Conservation (phyloP, 2,113 vertebrate species). For the Stegostoma tigrinum region DNA sequence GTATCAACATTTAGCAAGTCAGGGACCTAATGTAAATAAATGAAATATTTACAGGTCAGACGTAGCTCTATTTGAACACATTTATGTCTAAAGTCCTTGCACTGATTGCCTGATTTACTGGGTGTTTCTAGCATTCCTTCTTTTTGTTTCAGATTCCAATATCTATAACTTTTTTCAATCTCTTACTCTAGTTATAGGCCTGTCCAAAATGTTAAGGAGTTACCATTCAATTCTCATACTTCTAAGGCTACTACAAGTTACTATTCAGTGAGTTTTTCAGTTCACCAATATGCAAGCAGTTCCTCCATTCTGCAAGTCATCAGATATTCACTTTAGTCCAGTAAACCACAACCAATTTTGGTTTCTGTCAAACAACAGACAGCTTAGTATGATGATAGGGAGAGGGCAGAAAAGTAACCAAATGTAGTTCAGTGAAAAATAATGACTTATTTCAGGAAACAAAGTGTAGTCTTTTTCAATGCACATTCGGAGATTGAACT, state of each 20-base stretch:
- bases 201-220: background rate
- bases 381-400: background rate
- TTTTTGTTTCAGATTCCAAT: background rate
- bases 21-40: background rate
- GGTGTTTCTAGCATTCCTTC: background rate
- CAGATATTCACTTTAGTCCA: background rate
- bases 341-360: background rate
- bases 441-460: background rate
- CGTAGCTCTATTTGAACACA: background rate
- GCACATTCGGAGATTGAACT: background rate
- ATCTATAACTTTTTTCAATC: background rate
- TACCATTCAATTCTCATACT: background rate
- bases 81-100: background rate
- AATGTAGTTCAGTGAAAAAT: background rate
- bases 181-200: background rate
- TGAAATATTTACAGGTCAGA: background rate
- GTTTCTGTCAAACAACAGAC: background rate
- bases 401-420: background rate
- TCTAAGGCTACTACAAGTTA: background rate
- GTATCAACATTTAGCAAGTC: background rate
- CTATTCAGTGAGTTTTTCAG: background rate
- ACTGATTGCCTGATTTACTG: background rate
- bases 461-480: background rate
- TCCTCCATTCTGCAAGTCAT: background rate
- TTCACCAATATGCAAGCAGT: background rate